Base-by-base conservation (phyloP, 1,140 invertebrate species). In the Microplitis mediator region DNA sequence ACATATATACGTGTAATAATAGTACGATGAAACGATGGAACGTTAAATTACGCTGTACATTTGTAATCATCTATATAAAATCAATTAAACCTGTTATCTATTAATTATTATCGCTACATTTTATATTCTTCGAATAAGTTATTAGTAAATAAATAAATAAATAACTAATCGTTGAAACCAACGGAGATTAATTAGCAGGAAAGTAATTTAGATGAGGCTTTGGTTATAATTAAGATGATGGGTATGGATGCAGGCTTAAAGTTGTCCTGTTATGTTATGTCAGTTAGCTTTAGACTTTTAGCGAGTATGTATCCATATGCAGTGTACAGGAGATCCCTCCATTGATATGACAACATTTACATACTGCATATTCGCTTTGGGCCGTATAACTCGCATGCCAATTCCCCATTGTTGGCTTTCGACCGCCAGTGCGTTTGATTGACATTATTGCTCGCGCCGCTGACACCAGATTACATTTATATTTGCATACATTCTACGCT, bases 401-500 rank as follows among this genome's bases (percentile, higher is more conserved):
- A 86, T 86, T 86, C 81, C 80, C 85, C 72, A 85, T 85, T 87
- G 84, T 87, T 86, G 83, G 84, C 80, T 85, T 84, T 84, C 83
- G 81, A 80, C 84, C 79, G 84, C 83, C 81, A 82, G 81, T 84
- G 82, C 81, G 84, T 85, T 86, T 87, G 86, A 87, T 87, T 87
- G 86, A 86, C 86, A 86, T 87, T 86, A 87, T 87, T 87, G 86
- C 85, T 85, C 82, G 80, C 79, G 80, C 82, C 80, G 84, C 83
- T 86, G 86, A 86, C 85, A 86, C 85, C 85, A 86, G 86, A 86
- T 87, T 86, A 87, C 85, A 86, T 86, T 86, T 87, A 84, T 86
- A 87, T 87, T 87, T 87, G 85, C 86, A 87, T 87, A 86, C 80
- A 84, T 85, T 84, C 84, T 81, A 66, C 75, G 78, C 70, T 79